Conservation (phyloP, 2,113 vertebrate species). For the Mugil cephalus region DNA sequence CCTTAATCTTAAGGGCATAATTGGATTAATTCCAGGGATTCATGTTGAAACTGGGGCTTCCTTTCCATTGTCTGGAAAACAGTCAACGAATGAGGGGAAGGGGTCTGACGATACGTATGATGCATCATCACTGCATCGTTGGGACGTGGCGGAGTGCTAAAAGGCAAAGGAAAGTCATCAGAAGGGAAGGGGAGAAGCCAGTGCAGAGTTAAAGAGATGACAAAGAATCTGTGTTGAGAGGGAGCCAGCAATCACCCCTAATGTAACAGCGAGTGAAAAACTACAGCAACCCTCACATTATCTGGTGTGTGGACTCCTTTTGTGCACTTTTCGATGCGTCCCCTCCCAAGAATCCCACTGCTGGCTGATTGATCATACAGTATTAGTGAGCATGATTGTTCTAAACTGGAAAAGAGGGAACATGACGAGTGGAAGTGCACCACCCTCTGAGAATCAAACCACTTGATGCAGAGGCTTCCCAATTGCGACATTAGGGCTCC, state of each 20-base stretch:
- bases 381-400: slow-evolving; percentile 53
- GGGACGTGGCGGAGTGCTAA: slow-evolving; percentile 31
- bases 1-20: background rate
- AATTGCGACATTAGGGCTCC: slow-evolving; percentile 30
- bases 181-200: background rate
- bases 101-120: slow-evolving; percentile 15
- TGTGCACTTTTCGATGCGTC: slow-evolving; percentile 11
- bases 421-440: slow-evolving; percentile 57
- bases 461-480: slow-evolving; percentile 40
- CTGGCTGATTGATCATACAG: slow-evolving; percentile 51
- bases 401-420: slow-evolving; percentile 55
- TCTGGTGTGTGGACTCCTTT: background rate
- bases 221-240: background rate
- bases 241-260: slow-evolving; percentile 11
- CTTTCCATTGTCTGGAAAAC: slow-evolving; percentile 19
- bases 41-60: background rate
- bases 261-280: slow-evolving; percentile 15
- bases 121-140: slow-evolving; percentile 65
- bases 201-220: background rate
- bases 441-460: slow-evolving; percentile 55
- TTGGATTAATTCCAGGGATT: slow-evolving; percentile 18
- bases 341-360: slow-evolving; percentile 22
- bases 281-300: slow-evolving; percentile 6
- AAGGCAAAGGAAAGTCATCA: slow-evolving; percentile 41
- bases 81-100: slow-evolving; percentile 27